Base-by-base conservation (phyloP, 2,888 invertebrate species). In the Microchrysa polita region DNA sequence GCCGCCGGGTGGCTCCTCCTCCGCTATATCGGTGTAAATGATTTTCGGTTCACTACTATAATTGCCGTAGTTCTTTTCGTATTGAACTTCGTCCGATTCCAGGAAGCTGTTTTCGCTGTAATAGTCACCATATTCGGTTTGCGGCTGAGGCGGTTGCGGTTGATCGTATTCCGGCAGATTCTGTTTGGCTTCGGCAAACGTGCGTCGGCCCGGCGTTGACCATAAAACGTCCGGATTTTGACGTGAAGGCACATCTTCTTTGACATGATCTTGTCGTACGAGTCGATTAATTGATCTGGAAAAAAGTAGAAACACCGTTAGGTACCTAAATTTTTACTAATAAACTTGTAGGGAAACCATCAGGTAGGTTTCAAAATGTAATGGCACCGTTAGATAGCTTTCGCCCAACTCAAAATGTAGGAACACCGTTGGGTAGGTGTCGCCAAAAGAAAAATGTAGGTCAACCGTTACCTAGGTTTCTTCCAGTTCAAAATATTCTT, bases 181-280 rank as follows among this genome's bases (percentile, higher is more conserved):
- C 73, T 84, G 84, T 72, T 84, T 84, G 9, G 83, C 83, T 75
- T 84, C 84, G 5, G 82, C 83, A 73, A 83, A 84, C 1, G 83
- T 83, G 27, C 83, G 80, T 22, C 76, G 73, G 2, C 75, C 75
- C 44, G 77, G 73, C 12, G 76, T 72, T 14, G 77, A 63, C 10
- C 73, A 67, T 16, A 73, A 67, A 1, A 73, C 75, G 4, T 71
- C 60, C 27, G 69, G 67, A 27, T 75, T 75, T 63, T 73, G 73
- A 40, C 67, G 59, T 10, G 75, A 67, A 55, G 65, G 59, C 2
- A 74, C 44, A 9, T 83, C 82, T 74, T 84, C 84, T 77, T 83
- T 83, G 1, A 84, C 80, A 73, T 84, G 82, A 40, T 84, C 83
- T 73, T 84, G 84, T 1, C 84, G 79, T 18, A 84, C 84, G 48